Evolutionary conservation across 2,113 vertebrate genomes (phyloP).

Genomic region (Pagrus major): DNA sequence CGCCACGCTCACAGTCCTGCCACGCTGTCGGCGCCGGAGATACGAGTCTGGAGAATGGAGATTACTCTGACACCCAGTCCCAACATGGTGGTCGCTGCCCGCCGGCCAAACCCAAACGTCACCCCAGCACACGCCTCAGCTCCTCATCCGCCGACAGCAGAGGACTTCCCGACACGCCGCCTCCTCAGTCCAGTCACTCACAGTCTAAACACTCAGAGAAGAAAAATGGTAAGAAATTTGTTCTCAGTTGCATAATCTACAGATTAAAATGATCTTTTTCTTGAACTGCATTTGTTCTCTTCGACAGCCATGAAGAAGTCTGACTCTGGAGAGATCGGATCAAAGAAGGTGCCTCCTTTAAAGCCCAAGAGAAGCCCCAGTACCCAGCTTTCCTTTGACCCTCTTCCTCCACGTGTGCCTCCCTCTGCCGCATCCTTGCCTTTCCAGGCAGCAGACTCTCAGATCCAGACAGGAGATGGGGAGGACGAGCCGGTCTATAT

Average conservation of each 20-base stretch:
- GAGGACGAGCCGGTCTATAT: conserved; percentile 94
- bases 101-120: conserved; percentile 90
- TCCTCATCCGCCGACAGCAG: conserved; percentile 76
- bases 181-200: conserved; percentile 70
- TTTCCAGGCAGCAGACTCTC: conserved; percentile 78
- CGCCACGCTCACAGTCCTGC: conserved; percentile 93
- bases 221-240: conserved; percentile 78
- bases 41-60: conserved; percentile 85
- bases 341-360: conserved; percentile 89
- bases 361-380: conserved; percentile 93
- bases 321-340: conserved; percentile 83
- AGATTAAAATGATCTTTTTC: background rate
- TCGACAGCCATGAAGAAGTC: conserved; percentile 87
- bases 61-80: conserved; percentile 82
- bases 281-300: conserved; percentile 33
- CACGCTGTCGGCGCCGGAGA: conserved; percentile 91
- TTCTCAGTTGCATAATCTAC: background rate
- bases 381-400: conserved; percentile 90
- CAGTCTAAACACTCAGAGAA: conserved; percentile 83
- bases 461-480: conserved; percentile 69
- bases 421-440: conserved; percentile 79
- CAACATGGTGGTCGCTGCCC: conserved; percentile 85
- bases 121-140: conserved; percentile 93
- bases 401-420: conserved; percentile 71
- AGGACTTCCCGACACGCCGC: conserved; percentile 76